A percentile compares a stretch with the other conserved stretches of the same genome.
phyloP scores from a whole-genome alignment of 2,113 vertebrate species.

The Anhinga anhinga region DNA sequence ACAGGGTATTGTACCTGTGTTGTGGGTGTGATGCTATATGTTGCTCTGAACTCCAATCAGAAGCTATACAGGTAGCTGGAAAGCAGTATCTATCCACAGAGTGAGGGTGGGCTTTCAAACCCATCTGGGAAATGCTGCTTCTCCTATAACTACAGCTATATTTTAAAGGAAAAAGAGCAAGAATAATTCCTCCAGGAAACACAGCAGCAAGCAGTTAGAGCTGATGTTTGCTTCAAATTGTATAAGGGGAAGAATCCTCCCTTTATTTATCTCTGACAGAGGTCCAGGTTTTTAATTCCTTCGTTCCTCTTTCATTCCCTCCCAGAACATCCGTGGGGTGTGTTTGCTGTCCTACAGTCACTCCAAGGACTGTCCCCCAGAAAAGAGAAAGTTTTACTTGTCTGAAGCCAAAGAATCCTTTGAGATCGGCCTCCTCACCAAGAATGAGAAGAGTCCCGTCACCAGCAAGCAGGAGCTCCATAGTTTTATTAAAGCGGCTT shows the following conservation, averaged over 20 bases:
- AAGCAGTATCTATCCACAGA: neutral
- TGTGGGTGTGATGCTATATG: neutral
- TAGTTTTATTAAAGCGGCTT: slow-evolving; percentile 87
- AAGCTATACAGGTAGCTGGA: neutral
- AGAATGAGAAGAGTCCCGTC: slow-evolving; percentile 60
- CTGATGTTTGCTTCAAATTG: neutral
- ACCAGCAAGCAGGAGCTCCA: slow-evolving; percentile 91
- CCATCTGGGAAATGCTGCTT: neutral
- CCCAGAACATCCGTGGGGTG: slow-evolving; percentile 85
- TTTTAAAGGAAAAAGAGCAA: neutral
- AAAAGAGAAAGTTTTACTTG: slow-evolving; percentile 71
- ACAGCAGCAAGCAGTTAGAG: neutral
- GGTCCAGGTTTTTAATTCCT: neutral
- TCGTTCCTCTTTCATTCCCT: neutral
- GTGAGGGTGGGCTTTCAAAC: neutral
- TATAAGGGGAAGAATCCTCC: neutral
- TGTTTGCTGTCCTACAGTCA: slow-evolving; percentile 88
- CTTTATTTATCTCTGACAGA: neutral
- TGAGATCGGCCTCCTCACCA: slow-evolving; percentile 86
- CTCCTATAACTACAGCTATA: neutral
- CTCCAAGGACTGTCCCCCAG: slow-evolving; percentile 76
- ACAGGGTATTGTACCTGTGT: neutral
- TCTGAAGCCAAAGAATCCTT: slow-evolving; percentile 86
- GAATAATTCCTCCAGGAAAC: neutral
- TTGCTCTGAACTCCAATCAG: neutral